Evolutionary conservation across 2,888 invertebrate genomes (phyloP), one percentile per base, ranked within the genome.

Genomic region (Melolontha melolontha): DNA sequence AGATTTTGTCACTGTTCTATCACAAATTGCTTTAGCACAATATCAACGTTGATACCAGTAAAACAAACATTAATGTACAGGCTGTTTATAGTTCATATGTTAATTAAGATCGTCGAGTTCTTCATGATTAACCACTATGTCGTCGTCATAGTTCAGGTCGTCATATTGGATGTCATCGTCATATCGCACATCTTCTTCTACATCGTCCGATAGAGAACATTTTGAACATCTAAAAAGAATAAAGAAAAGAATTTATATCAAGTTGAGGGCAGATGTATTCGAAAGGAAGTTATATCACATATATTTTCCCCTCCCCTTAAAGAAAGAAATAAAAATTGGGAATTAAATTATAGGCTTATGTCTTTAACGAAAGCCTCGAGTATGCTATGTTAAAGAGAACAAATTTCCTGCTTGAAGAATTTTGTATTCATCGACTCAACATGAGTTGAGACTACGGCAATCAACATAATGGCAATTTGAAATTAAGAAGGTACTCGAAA

Each of bases 81-180:
- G 49, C 6, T 50, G 22, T n/a, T 50, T 50, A 6, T 50, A 34
- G 6, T 34, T 1, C 34, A 34, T 6, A 8, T 17, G 11, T 10
- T 54, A 39, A 17, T 40, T 12, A 11, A 39, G 5, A 17, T 59
- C 57, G 4, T 67, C 71, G 83, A 79, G 71, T 11, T 72, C 72
- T 22, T 74, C 73, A 49, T 85, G 85, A 0, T 84, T 82, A 72
- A 85, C 88, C 59, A 87, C 85, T 50, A 87, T 87, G 71, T 90
- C 90, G 1, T 89, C 90, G 74, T 88, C 88, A 42, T 63, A 72
- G 44, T 87, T 82, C 64, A 88, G 88, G 70, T 90, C 90, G 73
- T 89, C 90, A 27, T 87, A 86, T 12, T 87, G 79, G 7, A 44
- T 82, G 65, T 88, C 88, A 70, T 90, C 90, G 73, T 89, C 90